These are phyloP conservation scores for Patella ulyssiponensis DNA, from an alignment of 2,888 invertebrate species.

Conservation along the genomic window DNA sequence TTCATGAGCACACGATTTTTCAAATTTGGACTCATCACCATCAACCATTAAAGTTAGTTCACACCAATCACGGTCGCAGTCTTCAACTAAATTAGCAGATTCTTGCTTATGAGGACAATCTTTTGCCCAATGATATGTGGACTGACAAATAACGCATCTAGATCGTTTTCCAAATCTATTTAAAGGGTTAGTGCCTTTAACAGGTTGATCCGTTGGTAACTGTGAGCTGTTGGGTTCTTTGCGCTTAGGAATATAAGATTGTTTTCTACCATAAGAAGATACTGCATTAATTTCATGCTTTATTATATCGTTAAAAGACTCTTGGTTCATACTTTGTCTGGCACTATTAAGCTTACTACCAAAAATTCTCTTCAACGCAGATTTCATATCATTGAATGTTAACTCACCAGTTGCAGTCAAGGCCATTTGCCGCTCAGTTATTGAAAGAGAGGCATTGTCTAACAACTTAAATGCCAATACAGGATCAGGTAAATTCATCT, in stretches of 20 bases:
- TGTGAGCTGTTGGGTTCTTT: background rate
- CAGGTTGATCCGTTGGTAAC: background rate
- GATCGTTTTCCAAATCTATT: constrained; percentile 6
- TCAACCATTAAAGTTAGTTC: background rate
- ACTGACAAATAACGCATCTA: constrained; percentile 18
- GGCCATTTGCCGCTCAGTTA: constrained; percentile 19
- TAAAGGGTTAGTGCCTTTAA: constrained; percentile 14
- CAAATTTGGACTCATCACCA: too few relatives aligned
- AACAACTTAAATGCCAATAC: constrained; percentile 14
- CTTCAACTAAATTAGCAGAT: background rate
- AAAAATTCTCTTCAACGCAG: constrained; percentile 19
- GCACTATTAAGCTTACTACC: constrained; percentile 21
- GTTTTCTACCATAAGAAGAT: background rate
- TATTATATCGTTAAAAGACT: background rate
- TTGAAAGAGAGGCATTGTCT: constrained; percentile 22
- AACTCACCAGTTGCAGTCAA: constrained; percentile 25
- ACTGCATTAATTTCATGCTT: background rate
- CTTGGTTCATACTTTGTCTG: background rate
- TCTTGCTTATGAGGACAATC: constrained; percentile 11
- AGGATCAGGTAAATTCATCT: constrained; percentile 12
- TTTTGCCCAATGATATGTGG: constrained; percentile 18
- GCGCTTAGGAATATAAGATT: background rate
- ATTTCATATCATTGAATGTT: constrained; percentile 23
- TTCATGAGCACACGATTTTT: background rate
- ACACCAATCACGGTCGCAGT: constrained; percentile 1